Evolutionary conservation across 2,888 invertebrate genomes (phyloP).

Genomic region (Penaeus monodon): DNA sequence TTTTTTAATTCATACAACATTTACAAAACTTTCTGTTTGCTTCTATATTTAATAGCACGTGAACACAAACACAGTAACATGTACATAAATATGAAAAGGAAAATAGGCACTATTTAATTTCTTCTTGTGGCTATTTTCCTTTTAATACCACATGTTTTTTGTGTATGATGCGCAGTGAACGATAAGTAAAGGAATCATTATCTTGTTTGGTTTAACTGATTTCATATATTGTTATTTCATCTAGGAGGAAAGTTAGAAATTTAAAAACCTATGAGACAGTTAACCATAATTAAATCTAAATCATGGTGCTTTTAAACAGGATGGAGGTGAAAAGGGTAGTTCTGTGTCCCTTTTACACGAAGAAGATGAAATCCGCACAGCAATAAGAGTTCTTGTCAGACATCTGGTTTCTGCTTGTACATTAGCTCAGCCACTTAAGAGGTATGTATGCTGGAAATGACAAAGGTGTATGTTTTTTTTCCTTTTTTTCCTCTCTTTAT

Average conservation of each 20-base stretch:
- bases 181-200: no score
- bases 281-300: neutral
- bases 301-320: constrained; percentile 21
- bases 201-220: no score
- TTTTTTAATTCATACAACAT: neutral
- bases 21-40: neutral
- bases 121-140: no score
- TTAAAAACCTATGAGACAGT: neutral
- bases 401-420: constrained; percentile 54
- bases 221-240: no score
- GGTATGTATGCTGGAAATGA: constrained; percentile 9
- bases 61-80: no score
- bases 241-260: no score
- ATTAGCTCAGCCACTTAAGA: constrained; percentile 55
- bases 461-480: neutral
- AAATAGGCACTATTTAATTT: no score
- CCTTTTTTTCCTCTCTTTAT: no score
- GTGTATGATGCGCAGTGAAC: no score
- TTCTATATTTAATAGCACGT: neutral
- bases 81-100: no score
- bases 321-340: constrained; percentile 58
- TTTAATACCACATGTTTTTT: no score
- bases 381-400: constrained; percentile 49
- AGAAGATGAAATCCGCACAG: constrained; percentile 56
- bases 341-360: constrained; percentile 56